Conservation (phyloP, 1,140 invertebrate genomes). For the Calliphora vicina region DNA sequence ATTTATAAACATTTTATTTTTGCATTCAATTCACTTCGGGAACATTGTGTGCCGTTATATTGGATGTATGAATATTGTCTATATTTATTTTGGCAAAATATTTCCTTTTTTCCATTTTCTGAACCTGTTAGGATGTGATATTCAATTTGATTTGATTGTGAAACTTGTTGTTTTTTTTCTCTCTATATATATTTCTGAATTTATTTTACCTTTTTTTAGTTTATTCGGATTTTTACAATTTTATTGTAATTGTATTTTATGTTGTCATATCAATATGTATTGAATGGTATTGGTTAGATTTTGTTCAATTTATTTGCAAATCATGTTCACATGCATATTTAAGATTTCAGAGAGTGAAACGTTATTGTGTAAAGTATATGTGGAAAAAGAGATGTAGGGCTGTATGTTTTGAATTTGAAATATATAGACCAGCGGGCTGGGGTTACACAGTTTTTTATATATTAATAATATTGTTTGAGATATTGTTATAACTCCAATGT, state of each 20-base stretch:
- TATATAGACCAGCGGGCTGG: too few species aligned
- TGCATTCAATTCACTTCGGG: too few species aligned
- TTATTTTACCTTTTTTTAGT: neutral
- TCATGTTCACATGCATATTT: neutral
- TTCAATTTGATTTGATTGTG: conserved; percentile 29
- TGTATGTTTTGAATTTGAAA: too few species aligned
- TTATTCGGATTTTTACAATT: conserved; percentile 16
- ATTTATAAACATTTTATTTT: too few species aligned
- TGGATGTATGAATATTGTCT: conserved; percentile 27
- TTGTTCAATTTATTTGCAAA: conserved; percentile 13
- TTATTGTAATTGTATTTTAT: conserved; percentile 20
- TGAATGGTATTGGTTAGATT: neutral
- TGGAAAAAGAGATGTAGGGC: too few species aligned
- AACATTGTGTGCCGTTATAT: neutral
- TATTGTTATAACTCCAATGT: too few species aligned
- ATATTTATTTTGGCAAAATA: conserved; percentile 25
- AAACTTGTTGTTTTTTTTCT: neutral
- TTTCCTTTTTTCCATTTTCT: neutral
- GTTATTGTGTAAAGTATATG: too few species aligned
- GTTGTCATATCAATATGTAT: conserved; percentile 24
- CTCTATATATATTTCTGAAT: neutral
- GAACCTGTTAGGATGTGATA: conserved; percentile 28
- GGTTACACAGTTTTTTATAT: too few species aligned
- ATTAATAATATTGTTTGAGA: too few species aligned
- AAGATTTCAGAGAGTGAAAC: too few species aligned